Conservation (phyloP, 2,888 invertebrate genomes). For the Anoplius nigerrimus region DNA sequence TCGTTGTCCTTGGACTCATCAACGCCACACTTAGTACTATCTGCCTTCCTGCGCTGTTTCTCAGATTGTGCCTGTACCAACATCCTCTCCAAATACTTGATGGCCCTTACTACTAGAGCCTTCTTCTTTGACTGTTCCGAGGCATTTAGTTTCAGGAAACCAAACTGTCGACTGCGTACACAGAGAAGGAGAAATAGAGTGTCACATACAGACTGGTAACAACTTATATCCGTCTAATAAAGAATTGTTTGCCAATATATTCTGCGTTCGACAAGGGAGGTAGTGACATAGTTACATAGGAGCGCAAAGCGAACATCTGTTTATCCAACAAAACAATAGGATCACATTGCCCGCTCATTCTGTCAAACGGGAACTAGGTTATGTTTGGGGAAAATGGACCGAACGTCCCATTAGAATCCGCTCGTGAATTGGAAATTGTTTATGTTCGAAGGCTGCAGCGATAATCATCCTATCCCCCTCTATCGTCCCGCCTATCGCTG, state of each 20-base stretch:
- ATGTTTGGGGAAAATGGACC: slow-evolving; percentile 21
- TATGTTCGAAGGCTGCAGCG: background rate
- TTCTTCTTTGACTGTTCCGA: slow-evolving; percentile 89
- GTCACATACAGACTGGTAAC: background rate
- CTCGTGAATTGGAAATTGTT: background rate
- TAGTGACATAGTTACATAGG: too few relatives aligned
- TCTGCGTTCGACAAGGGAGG: too few relatives aligned
- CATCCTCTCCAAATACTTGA: slow-evolving; percentile 90
- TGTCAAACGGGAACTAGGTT: slow-evolving; percentile 59
- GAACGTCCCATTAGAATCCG: too few relatives aligned
- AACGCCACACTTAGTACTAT: slow-evolving; percentile 66
- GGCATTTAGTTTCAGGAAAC: slow-evolving; percentile 88
- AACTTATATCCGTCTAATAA: background rate
- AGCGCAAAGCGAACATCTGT: background rate
- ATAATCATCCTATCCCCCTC: background rate
- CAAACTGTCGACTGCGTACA: slow-evolving; percentile 90
- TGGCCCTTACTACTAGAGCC: slow-evolving; percentile 86
- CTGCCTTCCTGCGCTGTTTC: slow-evolving; percentile 74
- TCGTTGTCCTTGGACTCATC: slow-evolving; percentile 64
- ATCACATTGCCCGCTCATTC: slow-evolving; percentile 57
- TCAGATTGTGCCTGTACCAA: slow-evolving; percentile 86
- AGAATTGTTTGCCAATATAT: too few relatives aligned
- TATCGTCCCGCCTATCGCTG: background rate
- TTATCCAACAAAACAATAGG: slow-evolving; percentile 27
- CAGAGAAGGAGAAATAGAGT: slow-evolving; percentile 12